A percentile compares a stretch with the other conserved stretches of the same genome.
Conservation (phyloP, 2,113 vertebrate genomes). For the Calonectris borealis region DNA sequence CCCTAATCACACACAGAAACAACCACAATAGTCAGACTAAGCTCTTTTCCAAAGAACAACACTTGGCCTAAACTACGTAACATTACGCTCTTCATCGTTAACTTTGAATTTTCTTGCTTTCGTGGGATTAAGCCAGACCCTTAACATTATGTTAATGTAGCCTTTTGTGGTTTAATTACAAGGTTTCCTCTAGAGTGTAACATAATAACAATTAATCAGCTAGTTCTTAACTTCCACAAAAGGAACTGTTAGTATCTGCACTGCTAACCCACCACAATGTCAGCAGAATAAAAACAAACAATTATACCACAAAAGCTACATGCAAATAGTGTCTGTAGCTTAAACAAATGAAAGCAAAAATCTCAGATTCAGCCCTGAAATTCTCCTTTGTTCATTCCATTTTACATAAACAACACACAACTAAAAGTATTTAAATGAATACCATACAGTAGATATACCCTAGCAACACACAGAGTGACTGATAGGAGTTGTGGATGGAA, state of each 20-base stretch:
- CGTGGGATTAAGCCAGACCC: slow-evolving; percentile 32
- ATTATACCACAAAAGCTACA: slow-evolving; percentile 22
- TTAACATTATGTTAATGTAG: slow-evolving; percentile 46
- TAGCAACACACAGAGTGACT: neutral
- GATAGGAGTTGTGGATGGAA: neutral
- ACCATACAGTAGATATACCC: neutral
- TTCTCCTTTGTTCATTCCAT: neutral
- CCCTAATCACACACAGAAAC: neutral
- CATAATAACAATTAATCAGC: slow-evolving; percentile 62
- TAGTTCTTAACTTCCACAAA: slow-evolving; percentile 52
- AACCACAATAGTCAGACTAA: neutral
- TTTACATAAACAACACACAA: neutral
- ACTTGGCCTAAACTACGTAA: neutral
- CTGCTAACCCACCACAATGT: slow-evolving; percentile 21
- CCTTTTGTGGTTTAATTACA: slow-evolving; percentile 64
- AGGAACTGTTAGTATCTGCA: slow-evolving; percentile 36
- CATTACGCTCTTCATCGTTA: neutral
- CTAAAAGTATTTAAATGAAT: neutral
- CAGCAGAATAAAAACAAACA: slow-evolving; percentile 25
- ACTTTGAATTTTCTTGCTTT: slow-evolving; percentile 55
- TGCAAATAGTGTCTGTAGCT: neutral
- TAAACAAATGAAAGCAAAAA: neutral
- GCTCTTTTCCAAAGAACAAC: neutral
- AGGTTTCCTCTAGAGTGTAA: slow-evolving; percentile 30
- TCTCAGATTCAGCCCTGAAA: neutral